Conservation (phyloP, 2,888 invertebrate species). For the Stegophylla sp. region DNA sequence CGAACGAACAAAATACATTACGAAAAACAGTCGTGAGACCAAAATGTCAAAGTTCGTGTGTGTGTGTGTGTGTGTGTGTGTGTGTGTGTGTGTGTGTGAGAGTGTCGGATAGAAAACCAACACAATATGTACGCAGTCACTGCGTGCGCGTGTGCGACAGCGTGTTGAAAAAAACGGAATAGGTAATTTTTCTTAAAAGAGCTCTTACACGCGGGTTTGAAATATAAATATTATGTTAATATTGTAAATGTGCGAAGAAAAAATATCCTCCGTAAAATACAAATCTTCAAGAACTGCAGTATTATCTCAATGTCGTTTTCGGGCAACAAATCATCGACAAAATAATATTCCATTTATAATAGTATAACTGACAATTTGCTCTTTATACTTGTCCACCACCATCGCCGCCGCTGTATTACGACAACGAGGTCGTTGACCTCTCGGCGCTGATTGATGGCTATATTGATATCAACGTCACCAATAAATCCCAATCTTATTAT, state of each 20-base stretch:
- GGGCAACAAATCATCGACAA: neutral
- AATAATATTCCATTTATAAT: too few species aligned
- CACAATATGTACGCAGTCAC: slow-evolving; percentile 14
- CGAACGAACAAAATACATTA: slow-evolving; percentile 34
- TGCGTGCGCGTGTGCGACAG: neutral
- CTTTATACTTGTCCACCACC: neutral
- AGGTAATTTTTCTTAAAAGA: slow-evolving; percentile 32
- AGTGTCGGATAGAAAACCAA: slow-evolving; percentile 18
- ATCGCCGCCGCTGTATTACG: neutral
- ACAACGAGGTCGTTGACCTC: slow-evolving; percentile 37
- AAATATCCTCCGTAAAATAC: neutral
- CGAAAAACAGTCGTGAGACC: slow-evolving; percentile 44
- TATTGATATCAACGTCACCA: slow-evolving; percentile 55
- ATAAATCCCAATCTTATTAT: slow-evolving; percentile 55
- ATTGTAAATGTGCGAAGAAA: neutral
- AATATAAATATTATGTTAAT: neutral
- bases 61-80: neutral
- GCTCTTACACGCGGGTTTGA: slow-evolving; percentile 7
- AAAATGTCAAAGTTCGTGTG: neutral
- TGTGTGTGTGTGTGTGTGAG: slow-evolving; percentile 9
- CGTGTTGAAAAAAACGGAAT: slow-evolving; percentile 35
- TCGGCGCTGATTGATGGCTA: slow-evolving; percentile 37
- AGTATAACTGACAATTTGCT: neutral
- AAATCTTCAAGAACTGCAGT: neutral
- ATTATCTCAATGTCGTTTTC: neutral